Conservation (phyloP, 2,888 invertebrate genomes). For the Noctua janthe region DNA sequence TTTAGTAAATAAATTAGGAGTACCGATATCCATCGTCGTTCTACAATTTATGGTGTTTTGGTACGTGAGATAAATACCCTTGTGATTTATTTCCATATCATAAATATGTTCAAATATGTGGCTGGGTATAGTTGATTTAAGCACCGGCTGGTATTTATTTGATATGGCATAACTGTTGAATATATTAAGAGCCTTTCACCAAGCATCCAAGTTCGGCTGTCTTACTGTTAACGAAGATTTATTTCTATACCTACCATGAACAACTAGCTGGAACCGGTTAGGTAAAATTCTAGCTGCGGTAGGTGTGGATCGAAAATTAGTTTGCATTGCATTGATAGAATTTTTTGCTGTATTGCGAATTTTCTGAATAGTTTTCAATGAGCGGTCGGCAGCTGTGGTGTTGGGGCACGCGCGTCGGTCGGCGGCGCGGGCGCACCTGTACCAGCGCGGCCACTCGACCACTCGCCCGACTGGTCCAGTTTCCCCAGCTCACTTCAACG, state of each 20-base stretch:
- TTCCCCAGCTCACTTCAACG: constrained; percentile 61
- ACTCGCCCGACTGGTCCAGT: constrained; percentile 71
- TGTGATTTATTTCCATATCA: constrained; percentile 55
- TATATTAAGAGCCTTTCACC: constrained; percentile 46
- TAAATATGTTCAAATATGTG: constrained; percentile 58
- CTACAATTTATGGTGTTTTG: constrained; percentile 59
- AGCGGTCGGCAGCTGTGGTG: constrained; percentile 63
- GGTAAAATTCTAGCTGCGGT: constrained; percentile 3
- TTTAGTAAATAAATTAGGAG: constrained; percentile 58
- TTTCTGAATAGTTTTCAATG: constrained; percentile 68
- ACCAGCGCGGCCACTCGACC: constrained; percentile 57
- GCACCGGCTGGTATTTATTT: constrained; percentile 53
- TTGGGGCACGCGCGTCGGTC: constrained; percentile 71
- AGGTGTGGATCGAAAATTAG: constrained; percentile 13
- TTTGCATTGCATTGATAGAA: constrained; percentile 31
- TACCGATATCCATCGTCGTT: constrained; percentile 56
- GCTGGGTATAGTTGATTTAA: constrained; percentile 44
- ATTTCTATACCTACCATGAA: constrained; percentile 3
- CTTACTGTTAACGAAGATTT: constrained; percentile 36
- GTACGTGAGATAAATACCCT: constrained; percentile 50
- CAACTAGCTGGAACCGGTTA: constrained; percentile 15
- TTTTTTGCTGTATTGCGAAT: constrained; percentile 51
- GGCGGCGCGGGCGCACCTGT: constrained; percentile 74
- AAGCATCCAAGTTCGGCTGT: constrained; percentile 37
- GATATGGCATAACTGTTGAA: constrained; percentile 40